Percentiles rank a stretch among this genome's conserved stretches.
Conservation (phyloP, 1,140 invertebrate genomes). For the Tetragonula clypearis region DNA sequence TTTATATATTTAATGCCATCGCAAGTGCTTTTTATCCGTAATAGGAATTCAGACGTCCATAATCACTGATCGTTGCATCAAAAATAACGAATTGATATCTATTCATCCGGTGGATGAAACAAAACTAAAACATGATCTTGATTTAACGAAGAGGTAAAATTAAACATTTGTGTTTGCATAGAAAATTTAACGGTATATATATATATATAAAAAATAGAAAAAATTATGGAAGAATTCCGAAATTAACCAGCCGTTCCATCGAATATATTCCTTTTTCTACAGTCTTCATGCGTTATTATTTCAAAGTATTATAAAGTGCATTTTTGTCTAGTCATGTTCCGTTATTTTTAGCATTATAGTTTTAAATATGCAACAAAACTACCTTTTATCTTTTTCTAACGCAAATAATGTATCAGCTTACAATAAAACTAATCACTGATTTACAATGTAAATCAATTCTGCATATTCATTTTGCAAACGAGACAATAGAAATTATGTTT, state of each 20-base stretch:
- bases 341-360: constrained; percentile 27
- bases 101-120: not conserved
- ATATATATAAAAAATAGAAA: not conserved
- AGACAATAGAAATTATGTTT: constrained; percentile 20
- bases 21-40: constrained; percentile 17
- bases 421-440: not conserved
- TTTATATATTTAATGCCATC: constrained; percentile 19
- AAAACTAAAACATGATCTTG: not conserved
- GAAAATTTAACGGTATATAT: not conserved
- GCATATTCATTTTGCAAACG: not conserved
- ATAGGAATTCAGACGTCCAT: constrained; percentile 1
- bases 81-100: not conserved
- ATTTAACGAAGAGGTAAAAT: not conserved
- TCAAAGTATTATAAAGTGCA: constrained; percentile 28
- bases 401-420: not conserved
- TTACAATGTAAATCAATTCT: not conserved
- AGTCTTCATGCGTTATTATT: not conserved
- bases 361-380: constrained; percentile 19
- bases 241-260: not conserved
- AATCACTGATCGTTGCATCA: not conserved
- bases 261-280: not conserved
- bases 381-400: not conserved
- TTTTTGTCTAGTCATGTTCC: constrained; percentile 46
- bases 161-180: not conserved
- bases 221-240: not conserved